Base-by-base conservation (phyloP, 2,113 vertebrate species). In the Clarias magur region DNA sequence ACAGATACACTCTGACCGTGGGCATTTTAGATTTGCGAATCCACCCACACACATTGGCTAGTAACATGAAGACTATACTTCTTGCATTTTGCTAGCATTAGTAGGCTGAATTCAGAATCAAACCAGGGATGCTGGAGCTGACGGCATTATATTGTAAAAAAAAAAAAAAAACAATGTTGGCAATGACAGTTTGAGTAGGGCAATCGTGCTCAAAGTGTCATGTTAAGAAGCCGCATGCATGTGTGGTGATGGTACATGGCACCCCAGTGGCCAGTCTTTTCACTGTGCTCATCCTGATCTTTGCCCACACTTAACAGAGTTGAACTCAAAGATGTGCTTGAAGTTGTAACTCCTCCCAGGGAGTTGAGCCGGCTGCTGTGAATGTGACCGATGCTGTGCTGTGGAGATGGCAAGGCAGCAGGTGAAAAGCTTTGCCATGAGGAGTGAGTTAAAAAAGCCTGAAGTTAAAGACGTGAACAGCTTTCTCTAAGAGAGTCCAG, bases 401-500 rank as follows among this genome's bases (percentile, higher is more conserved):
- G n/a, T n/a, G 12, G 23, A 53, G n/a, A 79, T 30, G 11, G 16
- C 34, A 53, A 72, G 78, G 16, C 17, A 65, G 81, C 75, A 82
- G 78, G 81, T 86, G 75, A 84, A 48, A 34, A 83, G 62, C 60
- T 80, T 62, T 83, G 38, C 59, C 57, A 79, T 72, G 62, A 85
- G 67, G 60, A 63, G 19, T 48, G 60, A 83, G 84, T 42, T 48
- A 67, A 48, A n/a, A 81, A 16, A 85, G 48, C 21, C 75, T 54
- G 30, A 76, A 87, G 76, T 38, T 30, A 23, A 76, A 30, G 84
- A 30, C 30, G 27, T 25, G 57, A 84, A 19, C 53, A 57, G 82
- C 30, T 80, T 86, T 91, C 68, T 83, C 67, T 79, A 48, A 88
- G 42, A 88, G 42, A 57, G 27, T 89, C 75, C 88, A 90, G 88